A percentile compares a stretch with the other conserved stretches of the same genome.
phyloP scores from a whole-genome alignment of 2,113 vertebrate genomes.

The Phylloscopus trochiloides region DNA sequence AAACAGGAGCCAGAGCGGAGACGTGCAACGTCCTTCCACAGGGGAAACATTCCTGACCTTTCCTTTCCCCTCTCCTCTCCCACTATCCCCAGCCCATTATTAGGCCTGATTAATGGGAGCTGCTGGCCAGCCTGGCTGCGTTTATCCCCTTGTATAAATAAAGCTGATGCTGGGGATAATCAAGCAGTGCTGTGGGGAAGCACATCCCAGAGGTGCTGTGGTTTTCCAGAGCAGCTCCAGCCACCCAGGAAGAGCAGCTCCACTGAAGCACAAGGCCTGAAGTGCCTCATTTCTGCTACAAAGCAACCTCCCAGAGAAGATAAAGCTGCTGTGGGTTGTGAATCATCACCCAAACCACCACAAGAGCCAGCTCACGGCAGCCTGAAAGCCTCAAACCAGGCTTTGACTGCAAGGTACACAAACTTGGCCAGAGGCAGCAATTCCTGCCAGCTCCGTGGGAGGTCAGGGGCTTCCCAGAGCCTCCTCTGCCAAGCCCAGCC shows the following conservation, averaged over 20 bases:
- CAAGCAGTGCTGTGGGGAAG: not conserved
- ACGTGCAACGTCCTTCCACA: not conserved
- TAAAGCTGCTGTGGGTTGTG: not conserved
- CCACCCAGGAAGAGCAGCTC: slow-evolving; percentile 10
- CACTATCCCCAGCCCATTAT: not conserved
- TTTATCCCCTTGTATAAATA: not conserved
- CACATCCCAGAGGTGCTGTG: not conserved
- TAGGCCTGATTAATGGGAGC: slow-evolving; percentile 30
- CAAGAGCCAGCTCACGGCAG: not conserved
- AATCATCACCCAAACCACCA: not conserved
- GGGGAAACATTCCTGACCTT: not conserved
- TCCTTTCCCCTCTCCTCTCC: not conserved
- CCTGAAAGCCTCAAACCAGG: not conserved
- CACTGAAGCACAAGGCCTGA: not conserved
- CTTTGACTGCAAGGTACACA: not conserved
- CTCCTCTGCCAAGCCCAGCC: not conserved
- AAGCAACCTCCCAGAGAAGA: not conserved
- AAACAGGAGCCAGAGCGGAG: not conserved
- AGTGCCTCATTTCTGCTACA: not conserved
- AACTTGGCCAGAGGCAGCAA: not conserved
- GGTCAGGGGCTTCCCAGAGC: not conserved
- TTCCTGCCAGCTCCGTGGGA: not conserved
- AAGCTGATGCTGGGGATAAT: slow-evolving; percentile 6
- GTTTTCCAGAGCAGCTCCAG: not conserved
- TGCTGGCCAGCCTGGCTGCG: not conserved